Percentiles rank a stretch among this genome's conserved stretches.
Conservation (phyloP, 2,113 vertebrate genomes). For the Chaetura pelagica region DNA sequence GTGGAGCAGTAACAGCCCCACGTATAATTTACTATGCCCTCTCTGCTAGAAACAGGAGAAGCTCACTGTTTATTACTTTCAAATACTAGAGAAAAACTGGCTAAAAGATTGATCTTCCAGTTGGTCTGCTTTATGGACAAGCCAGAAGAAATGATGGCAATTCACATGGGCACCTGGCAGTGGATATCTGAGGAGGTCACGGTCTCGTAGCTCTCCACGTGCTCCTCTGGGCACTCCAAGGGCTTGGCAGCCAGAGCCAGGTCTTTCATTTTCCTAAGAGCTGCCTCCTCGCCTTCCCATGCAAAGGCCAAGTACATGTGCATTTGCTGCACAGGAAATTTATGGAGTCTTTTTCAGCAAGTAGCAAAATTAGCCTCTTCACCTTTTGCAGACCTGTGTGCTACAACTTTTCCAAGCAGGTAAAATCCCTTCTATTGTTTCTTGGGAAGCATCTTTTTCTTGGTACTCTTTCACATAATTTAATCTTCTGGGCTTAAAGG, state of each 20-base stretch:
- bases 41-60: background rate
- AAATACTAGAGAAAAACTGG: background rate
- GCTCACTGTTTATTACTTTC: background rate
- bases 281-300: accelerated
- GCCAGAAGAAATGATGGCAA: background rate
- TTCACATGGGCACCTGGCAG: background rate
- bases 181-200: accelerated
- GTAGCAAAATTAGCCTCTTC: background rate
- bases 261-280: background rate
- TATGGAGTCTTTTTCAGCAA: background rate
- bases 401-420: background rate
- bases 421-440: background rate
- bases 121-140: background rate
- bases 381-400: background rate
- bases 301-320: background rate
- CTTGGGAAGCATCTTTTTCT: background rate
- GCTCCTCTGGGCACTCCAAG: background rate
- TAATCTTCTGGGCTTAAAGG: background rate
- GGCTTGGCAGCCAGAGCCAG: accelerated
- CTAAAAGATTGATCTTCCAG: background rate
- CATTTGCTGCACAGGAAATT: background rate
- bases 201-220: accelerated
- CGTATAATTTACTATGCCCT: background rate
- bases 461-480: background rate
- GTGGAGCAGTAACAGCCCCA: background rate